phyloP scores from a whole-genome alignment of 1,140 invertebrate species.

The Subanguina moxae region DNA sequence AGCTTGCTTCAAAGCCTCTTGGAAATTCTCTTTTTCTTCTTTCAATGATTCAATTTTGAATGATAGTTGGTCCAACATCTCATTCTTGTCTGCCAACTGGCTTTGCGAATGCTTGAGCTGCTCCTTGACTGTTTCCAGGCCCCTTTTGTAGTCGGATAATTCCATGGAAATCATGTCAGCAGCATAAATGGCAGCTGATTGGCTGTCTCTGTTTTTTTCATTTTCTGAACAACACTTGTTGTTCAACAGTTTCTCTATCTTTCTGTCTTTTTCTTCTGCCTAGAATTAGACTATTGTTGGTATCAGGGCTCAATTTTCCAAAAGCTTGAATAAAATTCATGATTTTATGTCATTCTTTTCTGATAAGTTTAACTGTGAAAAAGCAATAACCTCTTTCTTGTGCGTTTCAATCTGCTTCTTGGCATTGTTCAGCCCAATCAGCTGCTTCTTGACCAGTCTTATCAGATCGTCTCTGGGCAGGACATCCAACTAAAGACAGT shows the following conservation, averaged over 20 bases:
- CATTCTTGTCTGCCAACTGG: background rate
- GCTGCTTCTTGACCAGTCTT: conserved; percentile 37
- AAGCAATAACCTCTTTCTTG: conserved; percentile 14
- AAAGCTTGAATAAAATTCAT: too few relatives aligned
- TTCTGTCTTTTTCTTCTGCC: background rate
- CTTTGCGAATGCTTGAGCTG: conserved; percentile 1
- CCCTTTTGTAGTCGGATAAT: conserved; percentile 15
- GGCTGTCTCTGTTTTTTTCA: background rate
- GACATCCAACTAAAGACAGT: conserved; percentile 33
- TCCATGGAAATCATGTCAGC: conserved; percentile 17
- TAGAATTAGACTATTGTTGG: conserved; percentile 5
- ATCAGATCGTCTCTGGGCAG: conserved; percentile 31
- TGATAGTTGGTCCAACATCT: conserved; percentile 8
- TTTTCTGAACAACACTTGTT: background rate
- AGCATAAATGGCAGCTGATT: too few relatives aligned
- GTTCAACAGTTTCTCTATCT: conserved; percentile 9
- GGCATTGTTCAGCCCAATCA: conserved; percentile 4
- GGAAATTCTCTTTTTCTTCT: conserved; percentile 9
- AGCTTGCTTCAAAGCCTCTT: conserved; percentile 13
- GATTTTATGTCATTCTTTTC: too few relatives aligned
- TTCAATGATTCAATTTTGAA: conserved; percentile 3
- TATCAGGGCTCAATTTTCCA: background rate
- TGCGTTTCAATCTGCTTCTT: conserved; percentile 12
- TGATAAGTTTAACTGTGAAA: too few relatives aligned
- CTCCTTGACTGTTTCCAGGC: conserved; percentile 6